These are phyloP conservation scores for Lagocephalus sceleratus DNA, from an alignment of 2,797 vertebrate genomes.

Conservation along the genomic window DNA sequence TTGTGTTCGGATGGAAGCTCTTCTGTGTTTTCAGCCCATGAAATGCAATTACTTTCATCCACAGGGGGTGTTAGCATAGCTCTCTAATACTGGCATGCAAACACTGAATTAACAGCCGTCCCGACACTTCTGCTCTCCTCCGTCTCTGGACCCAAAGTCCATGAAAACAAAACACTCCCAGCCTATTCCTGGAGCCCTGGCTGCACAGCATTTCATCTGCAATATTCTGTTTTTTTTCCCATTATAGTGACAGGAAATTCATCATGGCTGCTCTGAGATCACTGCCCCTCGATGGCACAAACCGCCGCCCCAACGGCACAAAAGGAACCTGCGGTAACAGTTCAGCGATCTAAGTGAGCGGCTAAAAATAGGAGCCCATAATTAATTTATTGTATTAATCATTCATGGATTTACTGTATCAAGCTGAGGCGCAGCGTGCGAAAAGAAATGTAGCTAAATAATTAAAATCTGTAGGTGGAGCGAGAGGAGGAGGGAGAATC, in stretches of 20 bases:
- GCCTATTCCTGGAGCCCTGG: neutral
- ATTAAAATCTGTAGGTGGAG: slow-evolving; percentile 34
- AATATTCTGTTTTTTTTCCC: neutral
- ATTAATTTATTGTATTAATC: slow-evolving; percentile 59
- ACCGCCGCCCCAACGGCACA: slow-evolving; percentile 8
- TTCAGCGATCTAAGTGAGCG: slow-evolving; percentile 30
- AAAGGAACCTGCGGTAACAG: slow-evolving; percentile 30
- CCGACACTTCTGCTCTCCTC: slow-evolving; percentile 14
- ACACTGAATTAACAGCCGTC: slow-evolving; percentile 35
- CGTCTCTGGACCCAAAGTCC: slow-evolving; percentile 19
- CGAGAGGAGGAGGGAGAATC: neutral
- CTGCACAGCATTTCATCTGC: neutral
- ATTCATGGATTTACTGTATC: slow-evolving; percentile 61
- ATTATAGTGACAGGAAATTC: neutral
- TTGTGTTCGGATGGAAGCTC: slow-evolving; percentile 55
- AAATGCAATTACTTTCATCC: slow-evolving; percentile 65
- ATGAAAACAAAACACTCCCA: neutral
- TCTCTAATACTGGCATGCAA: slow-evolving; percentile 27
- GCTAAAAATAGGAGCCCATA: slow-evolving; percentile 48
- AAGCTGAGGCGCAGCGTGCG: slow-evolving; percentile 46
- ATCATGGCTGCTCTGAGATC: slow-evolving; percentile 8
- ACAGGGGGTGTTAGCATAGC: slow-evolving; percentile 51
- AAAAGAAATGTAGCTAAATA: slow-evolving; percentile 63
- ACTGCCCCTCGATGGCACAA: slow-evolving; percentile 4
- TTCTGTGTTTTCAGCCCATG: slow-evolving; percentile 57